Base-by-base conservation (phyloP, 2,797 vertebrate species). In the Podargus strigoides region DNA sequence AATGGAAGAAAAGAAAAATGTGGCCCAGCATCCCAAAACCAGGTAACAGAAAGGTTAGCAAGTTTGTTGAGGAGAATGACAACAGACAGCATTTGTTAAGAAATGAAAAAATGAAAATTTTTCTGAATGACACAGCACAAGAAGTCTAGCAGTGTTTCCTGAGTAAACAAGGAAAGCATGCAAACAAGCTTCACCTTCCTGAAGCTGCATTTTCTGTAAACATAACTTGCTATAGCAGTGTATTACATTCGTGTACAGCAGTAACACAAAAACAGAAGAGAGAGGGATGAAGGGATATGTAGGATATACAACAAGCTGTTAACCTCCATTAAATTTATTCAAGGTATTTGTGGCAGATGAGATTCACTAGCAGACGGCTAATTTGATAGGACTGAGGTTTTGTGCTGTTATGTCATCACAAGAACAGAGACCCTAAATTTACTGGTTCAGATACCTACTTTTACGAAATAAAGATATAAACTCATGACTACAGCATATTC, bases 11-110 rank as follows among this genome's bases (percentile, higher is more conserved):
- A 85, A 19, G 2, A 82, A 59, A 75, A 21, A 18, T 39, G 62
- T 0, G 4, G 3, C 10, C 30, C 6, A 53, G 36, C 36, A 67
- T 22, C 10, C 27, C 37, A 53, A 85, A 50, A 42, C 0, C 2
- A 4, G 4, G 14, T 55, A 41, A 34, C 3, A 74, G 16, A 76
- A 42, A 58, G 58, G 23, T 1, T 34, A 12, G 2, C 14, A 73
- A n/a, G 10, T 58, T 78, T 20, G 2, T 39, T 69, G 30, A 50
- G 10, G 9, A 83, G 5, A 87, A 58, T 21, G 16, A 24, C 15
- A 79, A 39, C 3, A 69, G 20, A 23, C 4, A 69, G 0, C 1
- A 5, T 27, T 16, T 68, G 58, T 47, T 62, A 72, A 52, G 4
- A 76, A 73, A 81, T 2, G 0, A 34, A 28, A 53, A 63, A 49